Base-by-base conservation (phyloP, 2,888 invertebrate genomes). In the Prenolepis imparis region DNA sequence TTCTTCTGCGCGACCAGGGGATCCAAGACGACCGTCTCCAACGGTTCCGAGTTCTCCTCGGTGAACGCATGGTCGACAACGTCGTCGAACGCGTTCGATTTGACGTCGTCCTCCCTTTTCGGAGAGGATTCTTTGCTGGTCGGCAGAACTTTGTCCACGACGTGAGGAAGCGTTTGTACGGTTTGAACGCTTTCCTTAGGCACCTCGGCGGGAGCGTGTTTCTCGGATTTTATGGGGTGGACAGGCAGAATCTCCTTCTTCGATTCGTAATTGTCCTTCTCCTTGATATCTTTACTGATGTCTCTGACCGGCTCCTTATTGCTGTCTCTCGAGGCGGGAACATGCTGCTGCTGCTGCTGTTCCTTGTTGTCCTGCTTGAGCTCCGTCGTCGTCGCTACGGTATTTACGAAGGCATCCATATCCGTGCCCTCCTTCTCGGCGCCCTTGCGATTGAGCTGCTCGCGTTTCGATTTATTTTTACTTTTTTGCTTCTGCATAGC, bases 371-470 rank as follows among this genome's bases (percentile, higher is more conserved):
- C 90, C 57, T 84, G 86, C 78, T 91, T 92, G 61, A 64, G 83
- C 59, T 93, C 93, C 15, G 88, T 82, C 74, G 91, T 88, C 55
- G 85, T 83, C 86, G 84, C 89, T 84, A 87, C 63, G 52, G 92
- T 83, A 83, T 94, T 94, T 85, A 95, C 95, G 91, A 96, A 96
- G 66, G 96, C 96, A 91, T 96, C 96, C 96, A 96, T 96, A 84
- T 96, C 96, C 39, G 96, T 96, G 86, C 96, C 96, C 91, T 96
- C 96, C 92, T 96, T 96, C 88, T 95, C 96, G 63, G 96, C 95
- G 85, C 96, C 96, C 90, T 95, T 96, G 82, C 95, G 95, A 91
- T 96, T 96, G 36, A 96, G 91, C 85, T 96, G 91, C 85, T 96
- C 96, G 84, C 95, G 95, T 92, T 96, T 96, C 87, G 92, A 89